phyloP scores from a whole-genome alignment of 2,113 vertebrate genomes.

The Eurypyga helias region DNA sequence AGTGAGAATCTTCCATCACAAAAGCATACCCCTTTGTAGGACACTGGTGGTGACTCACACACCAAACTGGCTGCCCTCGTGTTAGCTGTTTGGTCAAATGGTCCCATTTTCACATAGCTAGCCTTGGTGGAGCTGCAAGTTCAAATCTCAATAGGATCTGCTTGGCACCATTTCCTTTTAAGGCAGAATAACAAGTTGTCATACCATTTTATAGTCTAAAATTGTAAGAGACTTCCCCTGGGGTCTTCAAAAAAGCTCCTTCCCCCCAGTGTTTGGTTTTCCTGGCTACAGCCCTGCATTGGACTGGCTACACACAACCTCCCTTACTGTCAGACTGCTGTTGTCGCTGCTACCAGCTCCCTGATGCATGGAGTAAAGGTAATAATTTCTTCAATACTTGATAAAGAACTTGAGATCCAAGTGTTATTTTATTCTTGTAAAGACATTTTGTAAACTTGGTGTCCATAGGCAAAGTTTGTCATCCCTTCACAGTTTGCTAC shows the following conservation, averaged over 20 bases:
- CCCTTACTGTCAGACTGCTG: neutral
- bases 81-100: neutral
- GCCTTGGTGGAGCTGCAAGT: neutral
- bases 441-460: neutral
- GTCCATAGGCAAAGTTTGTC: neutral
- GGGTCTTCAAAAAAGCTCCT: neutral
- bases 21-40: neutral
- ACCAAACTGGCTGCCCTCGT: neutral
- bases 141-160: neutral
- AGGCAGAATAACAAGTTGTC: neutral
- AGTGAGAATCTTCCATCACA: neutral
- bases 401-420: neutral
- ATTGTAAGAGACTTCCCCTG: neutral
- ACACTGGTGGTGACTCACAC: neutral
- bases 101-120: neutral
- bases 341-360: neutral
- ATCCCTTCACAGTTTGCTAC: neutral
- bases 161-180: neutral
- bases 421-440: neutral
- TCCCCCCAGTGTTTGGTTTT: accelerated
- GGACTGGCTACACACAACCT: neutral
- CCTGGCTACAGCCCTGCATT: neutral
- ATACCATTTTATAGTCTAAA: neutral
- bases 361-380: neutral
- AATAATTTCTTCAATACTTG: neutral